Evolutionary conservation across 2,888 invertebrate species (phyloP), one percentile per base, ranked within the genome.

Genomic region (Epirrhoe alternata): DNA sequence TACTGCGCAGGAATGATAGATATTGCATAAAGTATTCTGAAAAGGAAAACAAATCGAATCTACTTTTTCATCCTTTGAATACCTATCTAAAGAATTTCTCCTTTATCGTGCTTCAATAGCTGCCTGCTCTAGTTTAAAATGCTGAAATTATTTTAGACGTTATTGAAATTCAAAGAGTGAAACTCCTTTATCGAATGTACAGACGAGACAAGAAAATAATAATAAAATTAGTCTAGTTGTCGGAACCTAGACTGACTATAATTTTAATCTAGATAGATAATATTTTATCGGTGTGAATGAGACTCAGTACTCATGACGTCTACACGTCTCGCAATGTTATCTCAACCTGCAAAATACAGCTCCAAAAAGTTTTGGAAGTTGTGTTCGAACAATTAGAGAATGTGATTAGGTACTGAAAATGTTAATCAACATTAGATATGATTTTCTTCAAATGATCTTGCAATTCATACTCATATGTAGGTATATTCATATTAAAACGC

Each of bases 1-100:
- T 17, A 42, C 52, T 45, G 57, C n/a, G 50, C 52, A 60, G 24
- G 55, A 51, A 51, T 51, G 51, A 51, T 24, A 47, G 16, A 47
- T 47, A 47, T 16, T 47, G 47, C 47, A 47, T 14, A 7, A 16
- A 16, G 51, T 30, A 30, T 51, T 51, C 24, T 30, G 12, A 24
- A 51, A 35, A 42, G 38, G 38, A 42, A 42, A 42, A 42, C 38
- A 42, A 42, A 42, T 42, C 12, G 38, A 12, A 4, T 42, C 38
- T 1, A 42, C 5, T 42, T 42, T 42, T 42, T 42, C 12, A 42
- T 12, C 12, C 38, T 42, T 42, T 10, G 38, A 10, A 38, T 7
- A 24, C 24, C 24, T 10, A 8, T 38, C 38, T 42, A 12, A 42
- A 42, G 38, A 12, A 12, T 42, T 42, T 12, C 3, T 42, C 38